Conservation (phyloP, 2,888 invertebrate species). For the Bruchidius siliquastri region DNA sequence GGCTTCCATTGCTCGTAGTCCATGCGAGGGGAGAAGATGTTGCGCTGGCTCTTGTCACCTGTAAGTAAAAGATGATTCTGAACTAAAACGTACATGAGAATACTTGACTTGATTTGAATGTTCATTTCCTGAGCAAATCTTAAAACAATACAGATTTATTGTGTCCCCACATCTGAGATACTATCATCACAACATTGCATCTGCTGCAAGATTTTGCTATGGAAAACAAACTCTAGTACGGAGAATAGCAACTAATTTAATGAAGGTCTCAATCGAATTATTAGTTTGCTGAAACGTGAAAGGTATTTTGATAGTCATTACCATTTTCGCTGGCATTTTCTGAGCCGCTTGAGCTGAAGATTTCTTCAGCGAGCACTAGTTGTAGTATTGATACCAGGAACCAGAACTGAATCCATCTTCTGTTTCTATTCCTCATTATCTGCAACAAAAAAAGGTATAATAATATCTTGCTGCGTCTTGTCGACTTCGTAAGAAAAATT, state of each 20-base stretch:
- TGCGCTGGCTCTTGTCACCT: constrained; percentile 17
- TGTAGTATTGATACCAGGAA: constrained; percentile 28
- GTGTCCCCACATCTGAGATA: no score
- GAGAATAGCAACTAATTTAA: no score
- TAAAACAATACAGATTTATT: no score
- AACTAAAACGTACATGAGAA: no score
- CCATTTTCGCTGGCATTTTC: constrained; percentile 10
- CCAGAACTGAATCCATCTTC: constrained; percentile 37
- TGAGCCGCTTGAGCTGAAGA: constrained; percentile 16
- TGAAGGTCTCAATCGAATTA: no score
- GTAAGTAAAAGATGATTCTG: constrained; percentile 6
- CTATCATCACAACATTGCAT: no score
- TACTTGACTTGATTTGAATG: no score
- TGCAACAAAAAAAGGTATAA: constrained; percentile 27
- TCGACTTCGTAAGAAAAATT: no score
- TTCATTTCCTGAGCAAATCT: no score
- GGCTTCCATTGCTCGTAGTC: constrained; percentile 85
- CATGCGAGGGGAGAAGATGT: constrained; percentile 67
- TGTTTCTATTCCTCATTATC: constrained; percentile 38
- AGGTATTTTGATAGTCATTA: constrained; percentile 6
- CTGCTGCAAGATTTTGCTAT: no score
- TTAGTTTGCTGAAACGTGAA: no score
- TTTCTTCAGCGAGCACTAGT: constrained; percentile 25
- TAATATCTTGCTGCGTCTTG: neutral
- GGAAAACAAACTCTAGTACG: no score